Evolutionary conservation across 1,140 invertebrate genomes (phyloP).

Genomic region (Temnothorax longispinosus): DNA sequence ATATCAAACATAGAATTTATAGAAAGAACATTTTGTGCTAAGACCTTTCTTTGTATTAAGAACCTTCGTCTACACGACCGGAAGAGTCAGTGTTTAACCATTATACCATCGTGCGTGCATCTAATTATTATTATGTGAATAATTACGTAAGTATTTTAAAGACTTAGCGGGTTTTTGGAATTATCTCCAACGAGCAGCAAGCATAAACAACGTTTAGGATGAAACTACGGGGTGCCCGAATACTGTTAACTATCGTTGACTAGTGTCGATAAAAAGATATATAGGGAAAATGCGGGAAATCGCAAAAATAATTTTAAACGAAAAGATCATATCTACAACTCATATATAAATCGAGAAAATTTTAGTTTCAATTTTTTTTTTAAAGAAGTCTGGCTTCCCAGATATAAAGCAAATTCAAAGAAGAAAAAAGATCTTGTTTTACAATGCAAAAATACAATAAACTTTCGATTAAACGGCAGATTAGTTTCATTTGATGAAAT

Average conservation of each 20-base stretch:
- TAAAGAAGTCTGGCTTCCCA: background rate
- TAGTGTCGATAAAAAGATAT: background rate
- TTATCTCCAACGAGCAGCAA: background rate
- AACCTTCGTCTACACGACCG: background rate
- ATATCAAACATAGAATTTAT: background rate
- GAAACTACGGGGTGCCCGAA: conserved; percentile 21
- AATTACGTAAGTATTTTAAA: background rate
- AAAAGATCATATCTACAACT: background rate
- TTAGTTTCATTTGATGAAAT: background rate
- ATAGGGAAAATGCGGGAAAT: conserved; percentile 17
- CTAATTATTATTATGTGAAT: background rate
- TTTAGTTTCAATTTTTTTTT: background rate
- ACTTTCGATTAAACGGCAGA: background rate
- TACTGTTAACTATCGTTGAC: background rate
- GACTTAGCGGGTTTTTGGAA: background rate
- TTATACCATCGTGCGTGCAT: conserved; percentile 19
- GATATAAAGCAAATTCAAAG: background rate
- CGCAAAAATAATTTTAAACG: background rate
- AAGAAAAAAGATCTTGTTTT: background rate
- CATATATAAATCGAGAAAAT: background rate
- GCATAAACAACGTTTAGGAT: conserved; percentile 11
- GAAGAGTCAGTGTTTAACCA: conserved; percentile 35
- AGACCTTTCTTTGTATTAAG: background rate
- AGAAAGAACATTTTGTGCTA: background rate
- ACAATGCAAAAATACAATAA: background rate